A percentile compares a stretch with the other conserved stretches of the same genome.
phyloP scores from a whole-genome alignment of 2,797 vertebrate genomes.

The Eremophila alpestris region DNA sequence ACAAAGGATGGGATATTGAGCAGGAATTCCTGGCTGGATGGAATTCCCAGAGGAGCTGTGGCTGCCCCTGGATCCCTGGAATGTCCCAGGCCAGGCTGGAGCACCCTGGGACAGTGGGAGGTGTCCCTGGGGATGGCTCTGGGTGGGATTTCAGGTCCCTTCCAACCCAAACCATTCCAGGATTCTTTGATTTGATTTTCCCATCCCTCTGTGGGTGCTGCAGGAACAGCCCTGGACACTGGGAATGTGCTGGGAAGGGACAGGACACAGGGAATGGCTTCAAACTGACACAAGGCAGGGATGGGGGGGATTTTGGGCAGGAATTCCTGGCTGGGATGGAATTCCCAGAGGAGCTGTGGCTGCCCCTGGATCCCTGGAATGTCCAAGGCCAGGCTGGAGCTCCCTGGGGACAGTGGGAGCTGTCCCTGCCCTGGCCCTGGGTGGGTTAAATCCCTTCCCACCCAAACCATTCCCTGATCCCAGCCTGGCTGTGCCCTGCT shows the following conservation, averaged over 20 bases:
- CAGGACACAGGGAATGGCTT: background rate
- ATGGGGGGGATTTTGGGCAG: background rate
- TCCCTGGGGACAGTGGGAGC: accelerated
- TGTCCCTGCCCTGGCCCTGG: background rate
- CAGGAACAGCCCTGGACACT: no score
- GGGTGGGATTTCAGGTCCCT: background rate
- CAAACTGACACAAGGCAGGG: no score
- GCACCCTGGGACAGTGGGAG: accelerated
- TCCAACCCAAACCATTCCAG: no score
- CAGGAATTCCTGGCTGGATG: background rate
- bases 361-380: background rate
- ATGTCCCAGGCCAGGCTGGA: background rate
- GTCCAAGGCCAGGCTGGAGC: background rate
- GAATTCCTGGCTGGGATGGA: accelerated
- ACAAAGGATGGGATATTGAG: background rate
- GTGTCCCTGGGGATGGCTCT: background rate
- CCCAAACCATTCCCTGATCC: background rate
- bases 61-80: background rate
- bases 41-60: background rate
- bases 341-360: background rate
- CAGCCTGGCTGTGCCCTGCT: accelerated
- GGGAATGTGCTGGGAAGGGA: no score
- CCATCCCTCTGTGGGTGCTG: no score
- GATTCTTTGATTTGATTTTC: no score
- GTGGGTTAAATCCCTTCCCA: background rate